phyloP scores from a whole-genome alignment of 2,797 vertebrate species.

The Sebastes dallii region DNA sequence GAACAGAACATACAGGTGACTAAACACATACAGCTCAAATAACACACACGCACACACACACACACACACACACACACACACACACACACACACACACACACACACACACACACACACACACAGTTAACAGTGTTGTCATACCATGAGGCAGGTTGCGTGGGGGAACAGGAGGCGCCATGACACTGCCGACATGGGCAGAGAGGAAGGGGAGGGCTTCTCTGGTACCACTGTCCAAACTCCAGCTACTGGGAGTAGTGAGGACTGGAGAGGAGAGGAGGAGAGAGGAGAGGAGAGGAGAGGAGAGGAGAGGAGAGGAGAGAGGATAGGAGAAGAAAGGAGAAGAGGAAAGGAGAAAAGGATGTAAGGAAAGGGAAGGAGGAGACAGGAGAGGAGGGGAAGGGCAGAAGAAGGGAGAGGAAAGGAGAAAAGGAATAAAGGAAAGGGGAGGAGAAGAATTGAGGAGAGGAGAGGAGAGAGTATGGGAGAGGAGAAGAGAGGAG shows the following conservation, averaged over 20 bases:
- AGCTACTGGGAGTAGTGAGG: constrained; percentile 93
- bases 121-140: constrained; percentile 5
- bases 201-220: constrained; percentile 89
- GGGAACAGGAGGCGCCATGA: constrained; percentile 90
- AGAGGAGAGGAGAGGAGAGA: constrained; percentile 42
- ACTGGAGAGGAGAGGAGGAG: constrained; percentile 76
- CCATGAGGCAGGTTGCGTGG: constrained; percentile 78
- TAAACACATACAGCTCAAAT: background rate
- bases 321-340: no score
- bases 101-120: background rate
- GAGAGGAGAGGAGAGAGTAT: constrained; percentile 16
- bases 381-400: constrained; percentile 51
- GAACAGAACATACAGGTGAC: background rate
- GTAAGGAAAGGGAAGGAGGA: background rate
- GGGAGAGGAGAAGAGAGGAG: constrained; percentile 43
- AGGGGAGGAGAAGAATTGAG: constrained; percentile 49
- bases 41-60: background rate
- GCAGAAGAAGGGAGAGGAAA: background rate
- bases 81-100: background rate
- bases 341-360: no score
- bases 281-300: constrained; percentile 62
- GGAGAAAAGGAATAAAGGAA: constrained; percentile 66
- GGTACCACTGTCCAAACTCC: constrained; percentile 96
- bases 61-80: background rate
- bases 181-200: constrained; percentile 84